These are phyloP conservation scores for Zaprionus ornatus DNA, from an alignment of 1,140 invertebrate genomes.

Conservation along the genomic window DNA sequence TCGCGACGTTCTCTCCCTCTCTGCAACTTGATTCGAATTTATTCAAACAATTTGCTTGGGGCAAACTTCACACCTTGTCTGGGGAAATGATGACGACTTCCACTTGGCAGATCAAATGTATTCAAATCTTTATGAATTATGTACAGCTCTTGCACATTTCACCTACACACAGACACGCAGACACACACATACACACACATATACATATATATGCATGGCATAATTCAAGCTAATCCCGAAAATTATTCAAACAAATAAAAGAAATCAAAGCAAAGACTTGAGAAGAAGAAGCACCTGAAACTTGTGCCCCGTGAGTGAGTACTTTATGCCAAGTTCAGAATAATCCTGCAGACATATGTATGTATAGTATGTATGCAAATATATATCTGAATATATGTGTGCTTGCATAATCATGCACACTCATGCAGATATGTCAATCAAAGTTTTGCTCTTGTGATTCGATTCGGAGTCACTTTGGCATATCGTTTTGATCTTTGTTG, in stretches of 20 bases:
- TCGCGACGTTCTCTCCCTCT: neutral
- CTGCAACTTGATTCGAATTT: neutral
- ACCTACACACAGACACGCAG: neutral
- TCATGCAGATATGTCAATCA: neutral
- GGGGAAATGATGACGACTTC: neutral
- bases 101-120: constrained; percentile 4
- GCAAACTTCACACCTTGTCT: neutral
- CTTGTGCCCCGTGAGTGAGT: neutral
- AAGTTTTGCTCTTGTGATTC: neutral
- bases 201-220: neutral
- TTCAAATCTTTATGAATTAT: constrained; percentile 6
- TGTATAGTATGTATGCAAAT: neutral
- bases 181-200: neutral
- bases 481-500: constrained; percentile 8
- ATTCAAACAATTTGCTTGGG: neutral
- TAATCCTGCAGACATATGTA: neutral
- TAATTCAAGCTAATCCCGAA: constrained; percentile 2
- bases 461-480: constrained; percentile 1
- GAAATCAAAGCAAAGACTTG: constrained; percentile 1
- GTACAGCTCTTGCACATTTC: neutral
- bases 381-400: neutral
- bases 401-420: neutral
- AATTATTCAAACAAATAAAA: constrained; percentile 1
- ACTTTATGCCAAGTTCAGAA: neutral
- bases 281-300: neutral